phyloP scores from a whole-genome alignment of 2,113 vertebrate species.

The Gila orcuttii region DNA sequence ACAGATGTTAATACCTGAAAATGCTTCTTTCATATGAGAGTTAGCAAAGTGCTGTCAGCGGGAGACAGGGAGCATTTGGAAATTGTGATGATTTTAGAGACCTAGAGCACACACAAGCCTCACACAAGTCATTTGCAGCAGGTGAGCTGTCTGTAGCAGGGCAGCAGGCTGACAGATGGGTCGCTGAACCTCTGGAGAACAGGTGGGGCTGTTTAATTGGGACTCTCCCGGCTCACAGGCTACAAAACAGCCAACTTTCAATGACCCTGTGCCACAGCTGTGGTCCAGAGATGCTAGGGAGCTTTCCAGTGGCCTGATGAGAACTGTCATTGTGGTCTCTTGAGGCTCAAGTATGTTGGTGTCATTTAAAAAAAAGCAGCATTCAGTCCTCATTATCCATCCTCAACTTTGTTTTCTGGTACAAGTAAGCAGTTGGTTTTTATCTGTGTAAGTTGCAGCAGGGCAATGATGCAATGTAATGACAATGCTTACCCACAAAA shows the following conservation, averaged over 20 bases:
- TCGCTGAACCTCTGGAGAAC: constrained; percentile 51
- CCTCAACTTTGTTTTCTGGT: constrained; percentile 2
- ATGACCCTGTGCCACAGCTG: constrained; percentile 52
- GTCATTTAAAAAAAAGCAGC: not conserved
- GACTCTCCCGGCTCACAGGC: constrained; percentile 46
- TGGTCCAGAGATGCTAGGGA: constrained; percentile 47
- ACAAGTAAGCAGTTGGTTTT: constrained; percentile 4
- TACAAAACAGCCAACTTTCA: constrained; percentile 49
- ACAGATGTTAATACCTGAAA: constrained; percentile 29
- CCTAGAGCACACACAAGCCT: constrained; percentile 53
- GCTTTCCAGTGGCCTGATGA: not conserved
- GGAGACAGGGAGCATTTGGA: constrained; percentile 43
- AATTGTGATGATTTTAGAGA: constrained; percentile 58
- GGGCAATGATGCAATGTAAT: constrained; percentile 27
- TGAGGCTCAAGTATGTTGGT: constrained; percentile 17
- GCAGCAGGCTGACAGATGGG: constrained; percentile 63
- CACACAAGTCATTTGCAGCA: constrained; percentile 52
- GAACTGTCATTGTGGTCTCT: constrained; percentile 29
- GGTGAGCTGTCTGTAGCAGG: constrained; percentile 55
- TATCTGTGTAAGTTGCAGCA: not conserved
- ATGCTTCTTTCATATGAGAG: constrained; percentile 33
- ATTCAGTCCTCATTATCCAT: constrained; percentile 45
- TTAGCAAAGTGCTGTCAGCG: constrained; percentile 52
- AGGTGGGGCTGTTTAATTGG: constrained; percentile 75
- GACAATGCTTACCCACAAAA: constrained; percentile 23